phyloP scores from a whole-genome alignment of 2,797 vertebrate genomes.

The Hemitrygon akajei region DNA sequence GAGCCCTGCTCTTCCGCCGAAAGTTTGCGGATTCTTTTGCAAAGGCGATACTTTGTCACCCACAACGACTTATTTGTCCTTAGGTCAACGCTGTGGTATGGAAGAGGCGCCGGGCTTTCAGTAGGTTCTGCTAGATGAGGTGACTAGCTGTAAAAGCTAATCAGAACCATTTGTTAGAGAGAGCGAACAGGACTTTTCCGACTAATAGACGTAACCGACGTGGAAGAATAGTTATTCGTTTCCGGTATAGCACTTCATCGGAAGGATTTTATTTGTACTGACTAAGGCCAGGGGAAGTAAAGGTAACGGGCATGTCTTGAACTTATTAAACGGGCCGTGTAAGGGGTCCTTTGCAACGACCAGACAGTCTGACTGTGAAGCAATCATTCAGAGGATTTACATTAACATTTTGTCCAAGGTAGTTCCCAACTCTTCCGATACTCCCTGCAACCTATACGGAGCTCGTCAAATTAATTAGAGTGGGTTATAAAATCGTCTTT shows the following conservation, averaged over 20 bases:
- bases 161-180: constrained; percentile 35
- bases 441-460: not conserved
- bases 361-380: not conserved
- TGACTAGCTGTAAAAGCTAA: constrained; percentile 37
- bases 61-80: not conserved
- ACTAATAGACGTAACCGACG: constrained; percentile 42
- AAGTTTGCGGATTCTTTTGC: constrained; percentile 10
- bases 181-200: constrained; percentile 35
- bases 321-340: constrained; percentile 42
- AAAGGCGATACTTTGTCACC: not conserved
- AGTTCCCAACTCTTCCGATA: not conserved
- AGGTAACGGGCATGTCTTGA: constrained; percentile 50
- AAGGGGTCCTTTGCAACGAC: constrained; percentile 4
- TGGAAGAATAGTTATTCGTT: constrained; percentile 47
- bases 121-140: not conserved
- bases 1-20: too few relatives aligned
- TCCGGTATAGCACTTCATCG: constrained; percentile 49
- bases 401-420: not conserved
- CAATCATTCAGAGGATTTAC: not conserved
- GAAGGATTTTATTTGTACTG: constrained; percentile 45
- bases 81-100: not conserved
- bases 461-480: constrained; percentile 1
- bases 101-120: not conserved
- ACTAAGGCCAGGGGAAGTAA: constrained; percentile 39
- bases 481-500: not conserved